A percentile compares a stretch with the other conserved stretches of the same genome.
These are phyloP conservation scores for Alca torda DNA, from an alignment of 2,797 vertebrate species.

Conservation along the genomic window DNA sequence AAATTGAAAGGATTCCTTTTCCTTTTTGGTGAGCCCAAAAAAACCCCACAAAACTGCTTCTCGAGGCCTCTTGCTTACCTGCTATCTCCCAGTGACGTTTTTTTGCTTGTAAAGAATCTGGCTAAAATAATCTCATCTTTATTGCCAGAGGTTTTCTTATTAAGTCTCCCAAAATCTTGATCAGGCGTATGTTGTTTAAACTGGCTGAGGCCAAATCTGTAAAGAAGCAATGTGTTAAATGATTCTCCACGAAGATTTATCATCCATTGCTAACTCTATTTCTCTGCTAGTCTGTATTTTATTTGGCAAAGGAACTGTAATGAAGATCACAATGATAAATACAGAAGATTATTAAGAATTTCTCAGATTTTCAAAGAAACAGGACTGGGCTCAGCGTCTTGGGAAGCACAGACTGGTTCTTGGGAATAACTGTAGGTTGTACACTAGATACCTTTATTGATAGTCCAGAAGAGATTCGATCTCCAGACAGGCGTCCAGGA, in stretches of 20 bases:
- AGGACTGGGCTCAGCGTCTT: neutral
- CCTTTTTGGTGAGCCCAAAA: neutral
- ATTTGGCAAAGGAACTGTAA: slow-evolving; percentile 1
- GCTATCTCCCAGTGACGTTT: neutral
- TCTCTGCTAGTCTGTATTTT: neutral
- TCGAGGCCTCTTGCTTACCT: neutral
- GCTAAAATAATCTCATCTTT: neutral
- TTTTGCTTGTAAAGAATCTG: neutral
- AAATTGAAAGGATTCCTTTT: neutral
- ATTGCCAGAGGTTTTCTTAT: neutral
- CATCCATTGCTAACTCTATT: neutral
- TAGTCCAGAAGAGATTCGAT: neutral
- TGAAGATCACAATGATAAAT: neutral
- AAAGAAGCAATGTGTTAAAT: neutral
- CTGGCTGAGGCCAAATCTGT: neutral
- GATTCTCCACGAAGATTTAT: neutral
- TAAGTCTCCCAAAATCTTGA: neutral
- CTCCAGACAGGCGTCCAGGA: slow-evolving; percentile 17
- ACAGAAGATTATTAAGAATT: neutral
- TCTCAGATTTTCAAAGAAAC: neutral
- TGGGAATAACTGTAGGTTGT: neutral
- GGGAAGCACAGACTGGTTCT: neutral
- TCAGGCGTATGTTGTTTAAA: neutral
- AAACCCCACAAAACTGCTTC: neutral
- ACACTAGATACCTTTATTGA: neutral